Evolutionary conservation across 2,113 vertebrate genomes (phyloP).

Genomic region (Solea senegalensis): DNA sequence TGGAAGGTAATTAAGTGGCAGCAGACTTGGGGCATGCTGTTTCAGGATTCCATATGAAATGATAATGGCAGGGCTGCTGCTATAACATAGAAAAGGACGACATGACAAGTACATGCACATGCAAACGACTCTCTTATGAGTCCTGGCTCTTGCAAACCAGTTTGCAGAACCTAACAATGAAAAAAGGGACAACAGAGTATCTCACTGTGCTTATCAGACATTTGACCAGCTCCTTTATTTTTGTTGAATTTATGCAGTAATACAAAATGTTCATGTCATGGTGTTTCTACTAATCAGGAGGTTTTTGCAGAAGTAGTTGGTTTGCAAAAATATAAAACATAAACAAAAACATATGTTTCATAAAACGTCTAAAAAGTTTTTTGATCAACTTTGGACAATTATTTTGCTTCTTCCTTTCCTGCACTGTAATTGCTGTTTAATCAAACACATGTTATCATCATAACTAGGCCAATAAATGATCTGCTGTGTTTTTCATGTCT

Average conservation of each 20-base stretch:
- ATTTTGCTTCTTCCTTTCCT: background rate
- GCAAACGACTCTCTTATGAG: conserved; percentile 20
- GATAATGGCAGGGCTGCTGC: conserved; percentile 53
- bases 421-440: background rate
- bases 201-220: conserved; percentile 10
- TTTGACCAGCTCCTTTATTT: conserved; percentile 11
- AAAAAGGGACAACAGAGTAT: background rate
- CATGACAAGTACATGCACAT: conserved; percentile 11
- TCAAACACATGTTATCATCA: too few relatives aligned
- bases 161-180: background rate
- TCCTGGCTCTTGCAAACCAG: background rate
- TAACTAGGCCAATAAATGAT: too few relatives aligned
- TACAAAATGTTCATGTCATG: too few relatives aligned
- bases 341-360: too few relatives aligned
- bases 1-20: conserved; percentile 78
- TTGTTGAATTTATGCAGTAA: conserved; percentile 31
- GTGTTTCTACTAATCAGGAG: too few relatives aligned
- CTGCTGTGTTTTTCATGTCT: too few relatives aligned
- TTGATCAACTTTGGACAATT: background rate
- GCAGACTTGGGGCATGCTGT: conserved; percentile 71
- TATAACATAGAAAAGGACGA: conserved; percentile 28
- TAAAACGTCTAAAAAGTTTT: background rate
- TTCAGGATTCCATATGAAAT: conserved; percentile 69
- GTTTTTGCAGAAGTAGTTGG: background rate
- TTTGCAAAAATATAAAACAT: background rate